These are phyloP conservation scores for Hydriomena furcata DNA, from an alignment of 2,888 invertebrate species.

Conservation along the genomic window DNA sequence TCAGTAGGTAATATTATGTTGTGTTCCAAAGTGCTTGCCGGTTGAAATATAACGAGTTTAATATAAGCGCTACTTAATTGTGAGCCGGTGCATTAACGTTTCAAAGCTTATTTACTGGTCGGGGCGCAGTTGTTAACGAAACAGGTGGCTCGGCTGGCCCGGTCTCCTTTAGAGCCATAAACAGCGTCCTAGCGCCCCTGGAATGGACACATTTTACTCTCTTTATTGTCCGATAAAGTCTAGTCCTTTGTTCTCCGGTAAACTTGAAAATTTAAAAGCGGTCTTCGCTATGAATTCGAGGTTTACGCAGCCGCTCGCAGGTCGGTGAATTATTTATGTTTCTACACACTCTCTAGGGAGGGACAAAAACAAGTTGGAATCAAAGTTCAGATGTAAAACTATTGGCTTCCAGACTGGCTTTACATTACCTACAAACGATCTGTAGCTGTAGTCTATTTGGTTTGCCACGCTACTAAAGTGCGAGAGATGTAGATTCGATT, in stretches of 20 bases:
- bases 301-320: conserved; percentile 51
- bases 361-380: conserved; percentile 26
- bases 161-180: conserved; percentile 54
- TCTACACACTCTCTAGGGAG: conserved; percentile 34
- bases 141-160: conserved; percentile 56
- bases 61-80: conserved; percentile 24
- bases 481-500: no score
- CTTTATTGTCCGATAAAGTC: conserved; percentile 71
- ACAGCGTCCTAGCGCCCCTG: conserved; percentile 57
- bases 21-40: conserved; percentile 3
- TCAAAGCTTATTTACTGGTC: conserved; percentile 27
- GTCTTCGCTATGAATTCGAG: conserved; percentile 67
- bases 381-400: conserved; percentile 36
- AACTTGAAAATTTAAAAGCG: conserved; percentile 73
- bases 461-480: no score
- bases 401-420: no score
- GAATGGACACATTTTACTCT: conserved; percentile 73
- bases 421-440: no score
- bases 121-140: conserved; percentile 34
- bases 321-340: conserved; percentile 68
- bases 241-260: conserved; percentile 67
- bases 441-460: no score
- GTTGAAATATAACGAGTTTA: conserved; percentile 21
- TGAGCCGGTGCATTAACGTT: conserved; percentile 29
- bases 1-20: no score